These are phyloP conservation scores for Holothuria glaberrima DNA, from an alignment of 35 echinoderm and acorn worm genomes.

Conservation along the genomic window DNA sequence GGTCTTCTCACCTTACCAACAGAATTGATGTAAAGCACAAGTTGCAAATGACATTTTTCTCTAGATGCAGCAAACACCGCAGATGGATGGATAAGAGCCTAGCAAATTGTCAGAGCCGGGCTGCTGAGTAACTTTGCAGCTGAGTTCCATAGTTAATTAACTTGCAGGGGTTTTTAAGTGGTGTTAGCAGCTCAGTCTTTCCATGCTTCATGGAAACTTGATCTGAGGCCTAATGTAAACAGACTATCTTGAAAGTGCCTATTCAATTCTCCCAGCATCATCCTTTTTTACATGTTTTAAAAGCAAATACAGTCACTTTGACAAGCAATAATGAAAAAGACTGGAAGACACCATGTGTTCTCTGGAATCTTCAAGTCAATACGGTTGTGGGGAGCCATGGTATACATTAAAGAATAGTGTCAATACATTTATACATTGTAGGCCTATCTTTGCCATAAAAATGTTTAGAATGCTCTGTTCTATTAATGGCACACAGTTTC, in stretches of 20 bases:
- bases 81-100: not conserved
- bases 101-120: not conserved
- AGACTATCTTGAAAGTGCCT: slow-evolving; percentile 23
- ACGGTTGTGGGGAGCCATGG: too few relatives aligned
- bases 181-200: slow-evolving; percentile 4
- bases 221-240: slow-evolving; percentile 33
- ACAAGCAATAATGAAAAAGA: too few relatives aligned
- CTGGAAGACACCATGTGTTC: too few relatives aligned
- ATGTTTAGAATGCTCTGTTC: too few relatives aligned
- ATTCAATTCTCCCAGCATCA: slow-evolving; percentile 27
- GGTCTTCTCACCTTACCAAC: not conserved
- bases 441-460: too few relatives aligned
- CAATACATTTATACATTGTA: too few relatives aligned
- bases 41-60: slow-evolving; percentile 11
- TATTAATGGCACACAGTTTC: too few relatives aligned
- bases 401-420: too few relatives aligned
- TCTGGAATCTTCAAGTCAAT: too few relatives aligned
- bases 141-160: slow-evolving; percentile 28
- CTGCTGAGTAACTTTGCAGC: slow-evolving; percentile 1
- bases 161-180: slow-evolving; percentile 32
- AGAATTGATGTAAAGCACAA: not conserved
- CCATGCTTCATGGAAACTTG: slow-evolving; percentile 40
- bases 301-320: slow-evolving; percentile 13
- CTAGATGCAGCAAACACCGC: not conserved
- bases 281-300: slow-evolving; percentile 18